Base-by-base conservation (phyloP, 2,113 vertebrate genomes). In the Carollia perspicillata region DNA sequence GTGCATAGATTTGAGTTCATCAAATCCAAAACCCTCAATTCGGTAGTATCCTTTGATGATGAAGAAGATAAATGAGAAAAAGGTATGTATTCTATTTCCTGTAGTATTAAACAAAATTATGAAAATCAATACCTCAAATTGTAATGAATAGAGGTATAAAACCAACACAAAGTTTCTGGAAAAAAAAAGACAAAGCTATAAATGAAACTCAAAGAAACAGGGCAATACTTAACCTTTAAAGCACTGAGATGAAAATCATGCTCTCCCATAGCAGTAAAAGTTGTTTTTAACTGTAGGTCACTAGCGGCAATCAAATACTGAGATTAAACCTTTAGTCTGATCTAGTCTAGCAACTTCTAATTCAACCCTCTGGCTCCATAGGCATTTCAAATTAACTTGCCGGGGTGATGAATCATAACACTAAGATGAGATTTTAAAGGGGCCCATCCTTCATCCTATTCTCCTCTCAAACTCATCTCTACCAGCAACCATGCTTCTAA, bases 331-430 rank as follows among this genome's bases (percentile, higher is more conserved):
- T 63, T 65, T 30, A 7, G 35, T 53, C 18, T 90, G 49, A 72
- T 33, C 65, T 51, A 84, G 53, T 49, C 71, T 69, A 93, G 66
- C n/a, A 88, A 81, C 65, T 80, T 93, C 89, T 89, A 84, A 78
- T 3, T 72, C 40, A 85, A 85, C 30, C 8, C 40, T 94, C 66
- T 42, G 33, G 26, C 16, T 88, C 55, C 42, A 23, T 7, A 44
- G 33, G 44, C 35, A 80, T 84, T 81, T 90, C 93, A 95, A 92
- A 90, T 47, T 72, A 51, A 81, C 72, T 79, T 86, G 89, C 55
- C 55, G 87, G 42, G 44, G 23, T 85, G 42, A 84, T 47, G 63
- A 69, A n/a, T 84, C 53, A 11, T 35, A 87, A 55, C 44, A 80
- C n/a, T 44, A 20, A 17, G 30, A 23, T 74, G 14, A 20, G 16